A percentile compares a stretch with the other conserved stretches of the same genome.
Conservation (phyloP, 1,140 invertebrate genomes). For the Chironomus striatipennis region DNA sequence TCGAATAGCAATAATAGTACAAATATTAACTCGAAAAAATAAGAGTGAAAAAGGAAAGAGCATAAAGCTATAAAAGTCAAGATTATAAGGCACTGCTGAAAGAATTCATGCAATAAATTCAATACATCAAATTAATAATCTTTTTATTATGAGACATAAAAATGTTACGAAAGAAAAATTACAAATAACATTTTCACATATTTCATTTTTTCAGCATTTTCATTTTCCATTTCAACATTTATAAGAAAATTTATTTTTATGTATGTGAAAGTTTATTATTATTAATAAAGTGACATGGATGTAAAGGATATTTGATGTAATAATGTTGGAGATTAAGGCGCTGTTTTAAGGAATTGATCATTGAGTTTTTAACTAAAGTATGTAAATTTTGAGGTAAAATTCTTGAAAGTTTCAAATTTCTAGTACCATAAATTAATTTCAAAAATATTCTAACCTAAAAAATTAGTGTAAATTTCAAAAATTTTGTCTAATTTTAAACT, state of each 20-base stretch:
- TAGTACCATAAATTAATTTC: too few relatives aligned
- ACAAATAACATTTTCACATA: constrained; percentile 14
- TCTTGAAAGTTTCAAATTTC: too few relatives aligned
- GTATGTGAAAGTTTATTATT: neutral
- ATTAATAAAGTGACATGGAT: too few relatives aligned
- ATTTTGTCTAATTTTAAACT: too few relatives aligned
- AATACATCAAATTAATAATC: constrained; percentile 15
- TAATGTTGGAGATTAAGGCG: too few relatives aligned
- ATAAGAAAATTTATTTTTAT: neutral
- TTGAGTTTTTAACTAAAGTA: too few relatives aligned
- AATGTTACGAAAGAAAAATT: constrained; percentile 14
- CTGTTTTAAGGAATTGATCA: too few relatives aligned
- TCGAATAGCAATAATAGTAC: neutral
- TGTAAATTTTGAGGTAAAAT: too few relatives aligned
- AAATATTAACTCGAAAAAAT: neutral
- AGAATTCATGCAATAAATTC: constrained; percentile 14
- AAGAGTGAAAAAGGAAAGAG: too few relatives aligned
- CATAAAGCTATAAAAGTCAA: neutral
- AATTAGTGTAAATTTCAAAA: too few relatives aligned
- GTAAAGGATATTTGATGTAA: too few relatives aligned
- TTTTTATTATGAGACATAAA: constrained; percentile 15
- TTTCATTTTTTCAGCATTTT: constrained; percentile 14
- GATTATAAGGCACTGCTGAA: constrained; percentile 12
- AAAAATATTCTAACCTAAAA: too few relatives aligned
- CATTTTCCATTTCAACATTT: neutral